Evolutionary conservation across 2,113 vertebrate genomes (phyloP).

Genomic region (Psilopsiagon aymara): DNA sequence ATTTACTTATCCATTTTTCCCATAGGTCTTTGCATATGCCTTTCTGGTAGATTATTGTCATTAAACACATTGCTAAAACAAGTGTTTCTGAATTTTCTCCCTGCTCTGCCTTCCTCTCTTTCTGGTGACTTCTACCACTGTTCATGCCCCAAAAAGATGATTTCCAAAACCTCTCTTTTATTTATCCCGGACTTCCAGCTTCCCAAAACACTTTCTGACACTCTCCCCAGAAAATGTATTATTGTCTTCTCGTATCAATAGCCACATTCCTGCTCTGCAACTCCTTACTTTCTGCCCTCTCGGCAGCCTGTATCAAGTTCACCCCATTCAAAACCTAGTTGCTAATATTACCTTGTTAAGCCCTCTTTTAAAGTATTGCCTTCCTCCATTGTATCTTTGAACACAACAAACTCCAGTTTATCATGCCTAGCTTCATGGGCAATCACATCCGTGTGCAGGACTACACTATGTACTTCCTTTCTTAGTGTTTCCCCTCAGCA

Average conservation of each 20-base stretch:
- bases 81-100: not conserved
- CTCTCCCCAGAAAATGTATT: not conserved
- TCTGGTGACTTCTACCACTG: not conserved
- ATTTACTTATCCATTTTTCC: not conserved
- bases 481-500: not conserved
- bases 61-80: not conserved
- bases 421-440: not conserved
- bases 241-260: not conserved
- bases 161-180: not conserved
- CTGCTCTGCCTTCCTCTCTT: not conserved
- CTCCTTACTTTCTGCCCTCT: not conserved
- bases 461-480: not conserved
- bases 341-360: not conserved
- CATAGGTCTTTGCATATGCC: not conserved
- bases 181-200: not conserved
- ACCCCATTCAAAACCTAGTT: not conserved
- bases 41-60: constrained; percentile 1
- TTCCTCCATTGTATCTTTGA: not conserved
- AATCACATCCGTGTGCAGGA: not conserved
- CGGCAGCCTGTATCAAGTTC: not conserved
- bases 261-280: not conserved
- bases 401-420: not conserved
- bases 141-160: not conserved
- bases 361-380: not conserved
- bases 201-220: not conserved